Evolutionary conservation across 2,113 vertebrate species (phyloP).

Genomic region (Terrapene triunguis): DNA sequence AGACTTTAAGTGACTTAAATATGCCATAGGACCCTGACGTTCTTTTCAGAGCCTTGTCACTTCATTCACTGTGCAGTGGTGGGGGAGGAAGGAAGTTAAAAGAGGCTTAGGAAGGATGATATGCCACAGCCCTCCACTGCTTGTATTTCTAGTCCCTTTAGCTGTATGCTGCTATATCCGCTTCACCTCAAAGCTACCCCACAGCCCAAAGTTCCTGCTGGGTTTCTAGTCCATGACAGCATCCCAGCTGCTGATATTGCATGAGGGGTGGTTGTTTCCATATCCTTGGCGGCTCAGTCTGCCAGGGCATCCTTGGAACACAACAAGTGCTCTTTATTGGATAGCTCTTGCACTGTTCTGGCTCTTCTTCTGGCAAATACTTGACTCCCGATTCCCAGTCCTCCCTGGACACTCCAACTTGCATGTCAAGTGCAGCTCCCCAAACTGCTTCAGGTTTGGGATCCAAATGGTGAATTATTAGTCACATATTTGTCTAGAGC

Average conservation of each 20-base stretch:
- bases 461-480: not conserved
- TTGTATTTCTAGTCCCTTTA: not conserved
- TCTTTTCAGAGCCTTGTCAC: conserved; percentile 2
- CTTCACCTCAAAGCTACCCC: not conserved
- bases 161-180: not conserved
- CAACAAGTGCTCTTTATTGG: not conserved
- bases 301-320: not conserved
- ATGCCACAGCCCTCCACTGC: not conserved
- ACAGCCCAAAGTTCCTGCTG: not conserved
- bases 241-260: not conserved
- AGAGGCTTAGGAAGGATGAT: not conserved
- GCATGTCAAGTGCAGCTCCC: not conserved
- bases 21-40: not conserved
- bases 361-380: not conserved
- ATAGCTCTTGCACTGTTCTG: not conserved
- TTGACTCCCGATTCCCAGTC: not conserved
- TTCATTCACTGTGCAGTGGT: not conserved
- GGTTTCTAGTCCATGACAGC: not conserved
- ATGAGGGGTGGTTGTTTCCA: not conserved
- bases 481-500: not conserved
- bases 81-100: conserved; percentile 12
- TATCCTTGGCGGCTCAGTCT: not conserved
- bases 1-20: conserved; percentile 42
- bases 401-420: not conserved
- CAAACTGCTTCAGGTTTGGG: not conserved